Base-by-base conservation (phyloP, 1,140 invertebrate genomes). In the Aricia agestis region DNA sequence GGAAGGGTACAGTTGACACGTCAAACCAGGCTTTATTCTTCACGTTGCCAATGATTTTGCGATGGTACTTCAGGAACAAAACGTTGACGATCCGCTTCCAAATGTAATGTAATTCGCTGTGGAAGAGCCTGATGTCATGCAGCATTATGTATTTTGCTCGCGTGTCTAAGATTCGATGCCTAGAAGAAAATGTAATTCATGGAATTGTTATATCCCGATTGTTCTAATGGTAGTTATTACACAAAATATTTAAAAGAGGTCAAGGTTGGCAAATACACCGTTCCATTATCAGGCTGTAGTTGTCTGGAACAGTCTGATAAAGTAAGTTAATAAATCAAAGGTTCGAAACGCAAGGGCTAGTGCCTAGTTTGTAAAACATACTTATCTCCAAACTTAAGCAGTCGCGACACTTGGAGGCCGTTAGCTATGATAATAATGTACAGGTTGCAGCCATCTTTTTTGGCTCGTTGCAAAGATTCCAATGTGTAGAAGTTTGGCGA, bases 51-150 rank as follows among this genome's bases (percentile, higher is more conserved):
- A 70, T 57, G 61, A 81, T 81, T 68, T 87, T 82, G 2, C 84
- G 81, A 76, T 94, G 94, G 77, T 93, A 90, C 66, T 92, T 92
- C 18, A 97, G 89, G 71, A 97, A 97, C n/a, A 97, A 82, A 0
- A 95, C 94, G 76, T 96, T 95, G 2, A 96, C 92, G 25, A 96
- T 95, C 74, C 94, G 93, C 59, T 95, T 96, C 96, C 96, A 97
- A 9, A 97, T 77, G 76, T 96, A 95, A 76, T 94, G 92, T 72
- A 95, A 88, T n/a, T 95, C 92, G 66, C 92, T 87, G 18, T 89
- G 83, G 70, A 96, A 94, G 0, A 97, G 83, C 42, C 95, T 90
- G 57, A 91, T 83, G 81, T 97, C 95, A 74, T 96, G 92, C 0
- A 96, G 83, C 36, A 96, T 82, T 41, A 97, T 86, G 75, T 94